Conservation (phyloP, 2,888 invertebrate species). For the Drosophila algonquin region DNA sequence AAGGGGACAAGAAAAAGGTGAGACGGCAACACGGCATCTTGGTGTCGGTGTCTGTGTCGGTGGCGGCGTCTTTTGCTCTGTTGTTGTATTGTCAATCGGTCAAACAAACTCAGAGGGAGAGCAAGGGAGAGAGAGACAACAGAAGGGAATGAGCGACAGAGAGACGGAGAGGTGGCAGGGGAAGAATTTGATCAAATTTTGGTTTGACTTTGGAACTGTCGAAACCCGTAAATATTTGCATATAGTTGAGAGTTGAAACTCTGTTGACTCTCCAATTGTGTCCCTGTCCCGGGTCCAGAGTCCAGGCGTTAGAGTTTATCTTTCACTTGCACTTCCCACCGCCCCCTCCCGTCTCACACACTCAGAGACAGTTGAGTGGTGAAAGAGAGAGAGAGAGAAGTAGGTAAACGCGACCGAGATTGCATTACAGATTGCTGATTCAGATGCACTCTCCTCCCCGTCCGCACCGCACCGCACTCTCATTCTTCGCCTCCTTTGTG, state of each 20-base stretch:
- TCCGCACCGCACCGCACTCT: constrained; percentile 11
- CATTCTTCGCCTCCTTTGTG: constrained; percentile 29
- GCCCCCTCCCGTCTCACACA: background rate
- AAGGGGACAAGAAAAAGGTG: background rate
- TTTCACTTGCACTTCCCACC: constrained; percentile 31
- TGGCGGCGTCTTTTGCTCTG: constrained; percentile 14
- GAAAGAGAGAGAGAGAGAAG: background rate
- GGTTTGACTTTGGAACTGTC: constrained; percentile 16
- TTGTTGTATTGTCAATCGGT: constrained; percentile 16
- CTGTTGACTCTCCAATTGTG: constrained; percentile 21
- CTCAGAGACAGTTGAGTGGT: background rate
- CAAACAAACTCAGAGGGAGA: constrained; percentile 37
- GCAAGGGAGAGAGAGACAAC: background rate
- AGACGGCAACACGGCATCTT: constrained; percentile 3
- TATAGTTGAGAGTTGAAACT: constrained; percentile 47
- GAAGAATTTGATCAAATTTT: constrained; percentile 30
- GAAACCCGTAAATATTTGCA: constrained; percentile 62
- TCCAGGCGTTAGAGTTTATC: constrained; percentile 18
- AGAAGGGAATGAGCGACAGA: background rate
- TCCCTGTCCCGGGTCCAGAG: constrained; percentile 15
- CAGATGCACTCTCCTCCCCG: constrained; percentile 31
- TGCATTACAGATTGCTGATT: constrained; percentile 35
- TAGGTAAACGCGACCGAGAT: constrained; percentile 31
- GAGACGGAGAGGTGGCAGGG: background rate
- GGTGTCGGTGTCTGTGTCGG: constrained; percentile 24